A percentile compares a stretch with the other conserved stretches of the same genome.
phyloP scores from a whole-genome alignment of 2,113 vertebrate genomes.

The Scortum barcoo region DNA sequence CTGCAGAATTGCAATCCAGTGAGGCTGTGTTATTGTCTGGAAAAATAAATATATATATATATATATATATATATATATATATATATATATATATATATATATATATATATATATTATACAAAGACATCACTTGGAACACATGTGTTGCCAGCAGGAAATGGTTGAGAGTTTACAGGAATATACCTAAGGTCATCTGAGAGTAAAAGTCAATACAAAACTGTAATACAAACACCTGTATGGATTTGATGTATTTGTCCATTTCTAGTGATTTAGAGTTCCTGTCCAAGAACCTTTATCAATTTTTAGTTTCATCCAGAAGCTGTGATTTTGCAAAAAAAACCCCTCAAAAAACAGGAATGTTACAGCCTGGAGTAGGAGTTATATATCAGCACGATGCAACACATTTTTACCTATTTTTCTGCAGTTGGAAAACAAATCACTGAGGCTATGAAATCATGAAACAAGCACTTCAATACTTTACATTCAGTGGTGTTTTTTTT shows the following conservation, averaged over 20 bases:
- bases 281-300: background rate
- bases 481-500: background rate
- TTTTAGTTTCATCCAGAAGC: background rate
- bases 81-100: no score
- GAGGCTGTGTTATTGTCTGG: conserved; percentile 17
- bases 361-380: background rate
- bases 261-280: background rate
- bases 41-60: no score
- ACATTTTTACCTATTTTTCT: background rate
- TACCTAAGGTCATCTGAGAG: background rate
- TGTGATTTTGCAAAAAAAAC: background rate
- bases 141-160: background rate
- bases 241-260: background rate
- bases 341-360: no score
- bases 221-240: background rate
- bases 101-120: no score
- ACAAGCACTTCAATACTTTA: no score
- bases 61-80: no score
- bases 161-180: conserved; percentile 7
- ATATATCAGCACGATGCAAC: background rate
- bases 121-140: background rate
- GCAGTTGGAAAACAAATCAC: background rate
- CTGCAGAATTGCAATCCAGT: conserved; percentile 40
- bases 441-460: no score
- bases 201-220: background rate